Evolutionary conservation across 1,140 invertebrate species (phyloP).

Genomic region (Heliconius congener): DNA sequence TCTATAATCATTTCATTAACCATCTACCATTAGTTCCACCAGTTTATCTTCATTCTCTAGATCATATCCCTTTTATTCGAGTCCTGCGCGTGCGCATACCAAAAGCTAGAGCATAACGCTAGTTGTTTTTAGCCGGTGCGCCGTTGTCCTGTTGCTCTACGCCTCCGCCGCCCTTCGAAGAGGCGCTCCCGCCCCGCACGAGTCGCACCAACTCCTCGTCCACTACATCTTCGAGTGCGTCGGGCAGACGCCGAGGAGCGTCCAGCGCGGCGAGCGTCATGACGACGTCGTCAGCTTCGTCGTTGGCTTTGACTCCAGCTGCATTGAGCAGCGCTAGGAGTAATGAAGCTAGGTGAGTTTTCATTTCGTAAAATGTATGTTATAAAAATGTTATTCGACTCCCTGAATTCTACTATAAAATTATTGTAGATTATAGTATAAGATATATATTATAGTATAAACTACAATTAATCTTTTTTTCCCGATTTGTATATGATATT

Average conservation of each 20-base stretch:
- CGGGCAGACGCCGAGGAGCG: slow-evolving; percentile 76
- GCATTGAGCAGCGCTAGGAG: slow-evolving; percentile 82
- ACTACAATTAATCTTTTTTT: too few species aligned
- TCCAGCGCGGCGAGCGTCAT: slow-evolving; percentile 75
- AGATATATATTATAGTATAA: too few species aligned
- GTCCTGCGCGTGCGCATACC: slow-evolving; percentile 13
- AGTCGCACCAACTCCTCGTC: slow-evolving; percentile 82
- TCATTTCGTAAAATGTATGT: neutral
- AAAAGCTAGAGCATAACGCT: slow-evolving; percentile 66
- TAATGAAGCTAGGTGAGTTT: slow-evolving; percentile 77
- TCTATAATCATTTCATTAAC: neutral
- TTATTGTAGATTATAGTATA: too few species aligned
- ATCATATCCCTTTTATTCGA: neutral
- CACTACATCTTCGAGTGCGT: slow-evolving; percentile 80
- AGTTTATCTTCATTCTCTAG: neutral
- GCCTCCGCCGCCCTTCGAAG: slow-evolving; percentile 93
- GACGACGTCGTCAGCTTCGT: slow-evolving; percentile 82
- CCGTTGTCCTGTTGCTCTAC: slow-evolving; percentile 89
- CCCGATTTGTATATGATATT: too few species aligned
- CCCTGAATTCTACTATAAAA: too few species aligned
- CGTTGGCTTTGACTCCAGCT: slow-evolving; percentile 85
- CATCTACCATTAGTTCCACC: neutral
- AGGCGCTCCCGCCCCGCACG: slow-evolving; percentile 83
- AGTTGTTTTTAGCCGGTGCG: slow-evolving; percentile 61
- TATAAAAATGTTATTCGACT: too few species aligned